These are phyloP conservation scores for Takifugu ocellatus DNA, from an alignment of 2,797 vertebrate genomes.

Conservation along the genomic window DNA sequence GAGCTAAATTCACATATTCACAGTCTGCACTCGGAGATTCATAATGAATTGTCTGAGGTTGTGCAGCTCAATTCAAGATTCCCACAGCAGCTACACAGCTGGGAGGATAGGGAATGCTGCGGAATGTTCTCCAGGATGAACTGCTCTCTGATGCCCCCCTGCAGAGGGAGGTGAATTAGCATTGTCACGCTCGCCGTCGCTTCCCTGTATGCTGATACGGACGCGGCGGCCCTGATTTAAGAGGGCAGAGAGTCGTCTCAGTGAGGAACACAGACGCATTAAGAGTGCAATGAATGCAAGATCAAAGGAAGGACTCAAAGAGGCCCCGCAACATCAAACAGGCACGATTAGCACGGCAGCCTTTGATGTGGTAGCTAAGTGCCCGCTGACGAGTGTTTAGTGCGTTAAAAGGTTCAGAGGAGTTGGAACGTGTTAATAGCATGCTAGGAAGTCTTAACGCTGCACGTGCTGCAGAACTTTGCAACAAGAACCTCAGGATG, in stretches of 20 bases:
- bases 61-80: not conserved
- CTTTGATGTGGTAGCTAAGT: conserved; percentile 19
- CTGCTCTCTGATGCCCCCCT: not conserved
- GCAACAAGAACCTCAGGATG: too few relatives aligned
- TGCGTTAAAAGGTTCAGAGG: conserved; percentile 11
- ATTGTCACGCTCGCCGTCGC: not conserved
- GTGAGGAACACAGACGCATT: conserved; percentile 5
- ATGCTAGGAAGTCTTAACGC: too few relatives aligned
- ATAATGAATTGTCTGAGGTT: conserved; percentile 8
- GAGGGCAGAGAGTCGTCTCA: conserved; percentile 6
- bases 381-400: conserved; percentile 22
- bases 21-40: not conserved
- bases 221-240: not conserved
- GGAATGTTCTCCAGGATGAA: not conserved
- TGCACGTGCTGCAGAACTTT: too few relatives aligned
- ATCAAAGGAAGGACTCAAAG: conserved; percentile 5
- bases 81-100: not conserved
- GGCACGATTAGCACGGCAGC: not conserved
- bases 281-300: conserved; percentile 4
- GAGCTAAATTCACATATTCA: not conserved
- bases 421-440: conserved; percentile 4
- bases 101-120: not conserved
- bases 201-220: not conserved
- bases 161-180: conserved; percentile 1
- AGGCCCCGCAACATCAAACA: conserved; percentile 16